Evolutionary conservation across 2,797 vertebrate species (phyloP).

Genomic region (Pangasius larnaudii): DNA sequence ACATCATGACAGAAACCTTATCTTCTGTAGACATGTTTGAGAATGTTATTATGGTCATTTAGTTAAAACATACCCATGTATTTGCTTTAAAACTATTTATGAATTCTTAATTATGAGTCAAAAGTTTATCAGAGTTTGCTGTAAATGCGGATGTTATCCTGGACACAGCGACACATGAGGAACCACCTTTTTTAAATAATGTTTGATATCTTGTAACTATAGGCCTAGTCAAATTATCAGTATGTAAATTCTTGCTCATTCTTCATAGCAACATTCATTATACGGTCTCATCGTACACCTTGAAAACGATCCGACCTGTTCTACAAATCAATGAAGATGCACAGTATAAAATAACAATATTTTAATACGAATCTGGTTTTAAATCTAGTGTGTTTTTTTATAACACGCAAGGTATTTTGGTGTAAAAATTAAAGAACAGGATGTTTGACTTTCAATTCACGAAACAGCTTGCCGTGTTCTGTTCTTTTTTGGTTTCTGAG

Average conservation of each 20-base stretch:
- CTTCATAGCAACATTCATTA: background rate
- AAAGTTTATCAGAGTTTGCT: background rate
- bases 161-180: background rate
- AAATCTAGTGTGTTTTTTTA: background rate
- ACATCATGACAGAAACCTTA: background rate
- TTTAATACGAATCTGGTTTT: background rate
- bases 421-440: background rate
- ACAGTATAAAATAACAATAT: background rate
- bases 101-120: background rate
- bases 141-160: background rate
- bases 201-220: background rate
- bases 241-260: background rate
- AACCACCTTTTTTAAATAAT: background rate
- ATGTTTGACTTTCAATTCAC: background rate
- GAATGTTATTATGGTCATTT: background rate
- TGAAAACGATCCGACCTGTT: background rate
- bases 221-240: background rate
- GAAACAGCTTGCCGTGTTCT: background rate
- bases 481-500: background rate
- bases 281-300: background rate
- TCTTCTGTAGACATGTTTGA: background rate
- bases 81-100: background rate
- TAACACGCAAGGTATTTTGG: too few relatives aligned
- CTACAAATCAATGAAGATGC: background rate
- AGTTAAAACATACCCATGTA: background rate